Evolutionary conservation across 2,797 vertebrate genomes (phyloP).

Genomic region (Hirundo rustica): DNA sequence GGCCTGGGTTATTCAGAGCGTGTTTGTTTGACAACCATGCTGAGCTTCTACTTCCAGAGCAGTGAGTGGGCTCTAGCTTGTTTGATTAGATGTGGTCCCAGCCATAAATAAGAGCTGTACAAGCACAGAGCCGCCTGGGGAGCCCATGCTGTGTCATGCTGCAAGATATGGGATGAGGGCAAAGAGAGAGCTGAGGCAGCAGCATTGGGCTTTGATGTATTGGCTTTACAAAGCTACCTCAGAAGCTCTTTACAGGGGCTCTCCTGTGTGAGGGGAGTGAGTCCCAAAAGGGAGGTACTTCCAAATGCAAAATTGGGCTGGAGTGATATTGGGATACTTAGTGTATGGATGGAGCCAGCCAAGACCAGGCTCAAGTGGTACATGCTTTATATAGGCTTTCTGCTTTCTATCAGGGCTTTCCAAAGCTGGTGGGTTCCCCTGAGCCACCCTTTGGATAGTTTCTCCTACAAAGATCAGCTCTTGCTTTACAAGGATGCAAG

Average conservation of each 20-base stretch:
- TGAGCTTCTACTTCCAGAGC: background rate
- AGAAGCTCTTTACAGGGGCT: accelerated
- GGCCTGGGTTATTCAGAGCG: background rate
- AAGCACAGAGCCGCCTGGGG: background rate
- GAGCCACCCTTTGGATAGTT: background rate
- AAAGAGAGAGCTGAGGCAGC: background rate
- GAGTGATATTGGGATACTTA: accelerated
- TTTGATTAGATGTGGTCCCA: background rate
- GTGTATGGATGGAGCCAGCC: background rate
- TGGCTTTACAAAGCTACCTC: background rate
- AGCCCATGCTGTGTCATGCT: accelerated
- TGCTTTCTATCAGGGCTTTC: background rate
- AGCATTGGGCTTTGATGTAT: background rate
- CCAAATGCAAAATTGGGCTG: background rate
- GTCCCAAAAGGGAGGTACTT: background rate
- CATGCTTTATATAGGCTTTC: background rate
- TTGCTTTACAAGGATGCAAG: background rate
- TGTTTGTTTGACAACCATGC: background rate
- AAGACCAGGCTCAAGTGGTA: background rate
- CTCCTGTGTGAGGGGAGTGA: accelerated
- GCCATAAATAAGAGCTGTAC: background rate
- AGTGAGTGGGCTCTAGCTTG: background rate
- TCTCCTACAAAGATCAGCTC: background rate
- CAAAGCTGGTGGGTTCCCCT: background rate
- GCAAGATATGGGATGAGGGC: background rate